Conservation (phyloP, 2,797 vertebrate species). For the Chaetodon trifasciatus region DNA sequence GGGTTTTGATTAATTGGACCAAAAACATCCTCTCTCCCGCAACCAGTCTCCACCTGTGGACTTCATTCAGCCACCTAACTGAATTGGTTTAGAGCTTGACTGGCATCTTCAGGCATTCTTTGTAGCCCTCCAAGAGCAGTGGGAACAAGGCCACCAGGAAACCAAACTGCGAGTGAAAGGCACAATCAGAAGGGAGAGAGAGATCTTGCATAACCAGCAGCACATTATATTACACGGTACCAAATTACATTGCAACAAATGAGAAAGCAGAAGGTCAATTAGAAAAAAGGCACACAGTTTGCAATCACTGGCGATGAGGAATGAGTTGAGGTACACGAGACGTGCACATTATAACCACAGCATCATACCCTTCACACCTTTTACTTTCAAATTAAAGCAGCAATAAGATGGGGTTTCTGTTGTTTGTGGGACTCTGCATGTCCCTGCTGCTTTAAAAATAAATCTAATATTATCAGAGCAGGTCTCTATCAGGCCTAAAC, state of each 20-base stretch:
- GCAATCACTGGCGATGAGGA: not conserved
- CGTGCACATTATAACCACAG: not conserved
- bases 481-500: not conserved
- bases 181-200: conserved; percentile 27
- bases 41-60: conserved; percentile 59
- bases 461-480: not conserved
- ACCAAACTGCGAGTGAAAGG: conserved; percentile 33
- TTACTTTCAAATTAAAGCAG: not conserved
- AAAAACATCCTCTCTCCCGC: conserved; percentile 61
- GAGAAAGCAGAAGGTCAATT: conserved; percentile 4
- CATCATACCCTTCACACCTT: not conserved
- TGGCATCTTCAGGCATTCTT: conserved; percentile 59
- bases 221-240: conserved; percentile 43
- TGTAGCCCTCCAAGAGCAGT: conserved; percentile 51
- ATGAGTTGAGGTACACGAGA: not conserved
- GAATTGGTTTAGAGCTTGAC: conserved; percentile 57
- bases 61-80: conserved; percentile 51
- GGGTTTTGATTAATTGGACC: conserved; percentile 69
- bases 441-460: not conserved
- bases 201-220: conserved; percentile 54
- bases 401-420: not conserved
- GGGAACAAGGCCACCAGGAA: conserved; percentile 66
- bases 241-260: conserved; percentile 59
- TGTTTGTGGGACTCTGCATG: not conserved
- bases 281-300: conserved; percentile 9